Percentiles rank a stretch among this genome's conserved stretches.
Conservation (phyloP, 1,140 invertebrate genomes). For the Portunus trituberculatus region DNA sequence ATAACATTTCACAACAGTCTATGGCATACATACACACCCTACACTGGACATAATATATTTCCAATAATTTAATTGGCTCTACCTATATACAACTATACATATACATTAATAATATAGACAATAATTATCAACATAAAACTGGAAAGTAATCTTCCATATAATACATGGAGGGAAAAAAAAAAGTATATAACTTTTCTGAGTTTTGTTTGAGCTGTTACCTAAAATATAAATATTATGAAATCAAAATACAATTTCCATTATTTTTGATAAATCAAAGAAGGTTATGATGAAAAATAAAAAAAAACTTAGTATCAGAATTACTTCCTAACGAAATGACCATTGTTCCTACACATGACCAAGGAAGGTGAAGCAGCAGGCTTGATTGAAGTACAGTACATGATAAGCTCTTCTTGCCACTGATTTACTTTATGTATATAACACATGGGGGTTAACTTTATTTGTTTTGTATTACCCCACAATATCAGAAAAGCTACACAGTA, state of each 20-base stretch:
- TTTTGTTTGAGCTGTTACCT: conserved; percentile 34
- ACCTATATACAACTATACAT: conserved; percentile 68
- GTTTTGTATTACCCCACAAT: neutral
- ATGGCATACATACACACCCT: conserved; percentile 62
- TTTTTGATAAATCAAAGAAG: neutral
- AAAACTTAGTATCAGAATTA: neutral
- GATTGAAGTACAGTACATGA: neutral
- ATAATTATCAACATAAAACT: conserved; percentile 46
- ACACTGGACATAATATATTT: conserved; percentile 72
- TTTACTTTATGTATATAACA: neutral
- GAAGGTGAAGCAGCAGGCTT: neutral
- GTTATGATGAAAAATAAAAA: neutral
- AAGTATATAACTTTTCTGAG: conserved; percentile 33
- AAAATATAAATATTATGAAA: neutral
- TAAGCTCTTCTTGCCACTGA: conserved; percentile 33
- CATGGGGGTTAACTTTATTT: neutral
- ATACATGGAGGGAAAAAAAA: neutral
- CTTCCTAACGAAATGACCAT: neutral
- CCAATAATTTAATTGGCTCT: conserved; percentile 52
- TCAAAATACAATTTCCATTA: neutral
- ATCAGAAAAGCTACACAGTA: conserved; percentile 36
- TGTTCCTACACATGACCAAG: neutral
- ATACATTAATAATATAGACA: conserved; percentile 65
- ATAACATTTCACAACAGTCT: conserved; percentile 55
- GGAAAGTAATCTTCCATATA: conserved; percentile 30